Base-by-base conservation (phyloP, 2,888 invertebrate genomes). In the Odontothrips loti region DNA sequence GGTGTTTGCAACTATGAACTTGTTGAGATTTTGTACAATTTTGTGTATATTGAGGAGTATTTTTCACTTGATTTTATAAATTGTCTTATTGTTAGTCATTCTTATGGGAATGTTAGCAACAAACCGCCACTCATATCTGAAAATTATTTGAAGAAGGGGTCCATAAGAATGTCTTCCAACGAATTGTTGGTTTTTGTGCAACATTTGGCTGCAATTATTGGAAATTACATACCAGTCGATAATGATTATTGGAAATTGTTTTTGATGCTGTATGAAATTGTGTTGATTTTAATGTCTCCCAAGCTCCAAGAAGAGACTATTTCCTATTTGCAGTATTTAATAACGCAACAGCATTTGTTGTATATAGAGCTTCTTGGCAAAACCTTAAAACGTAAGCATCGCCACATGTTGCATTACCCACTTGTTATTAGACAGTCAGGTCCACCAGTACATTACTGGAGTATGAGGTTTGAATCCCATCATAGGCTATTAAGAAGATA, bases 321-420 rank as follows among this genome's bases (percentile, higher is more conserved):
- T 63, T 1, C n/a, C 2, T n/a, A 63, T 1, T n/a, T 63, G 2
- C 20, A 63, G 1, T 63, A 63, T 78, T 58, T 81, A 3, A 83
- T 84, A 68, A 81, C 68, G 15, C 83, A 84, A 11, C 83, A 82
- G 80, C 80, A 83, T 68, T 63, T 79, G 20, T 81, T 82, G 10
- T 83, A 83, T 78, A 63, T 78, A 78, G n/a, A 80, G 47, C 80
- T 83, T 12, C 83, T 78, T 79, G 81, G 82, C 20, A 47, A 58
- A 48, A 29, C 81, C 27, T 79, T 84, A 79, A 83, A 82, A 81
- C 83, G 83, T 1, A 85, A 85, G 81, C 84, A 83, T 81, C 85
- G 85, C 80, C 84, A 82, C 82, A 75, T 84, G 20, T 68, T 51
- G 12, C 85, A 85, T 82, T 85, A 84, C 81, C 83, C 83, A 12